phyloP scores from a whole-genome alignment of 2,888 invertebrate species.

The Drosophila dives region DNA sequence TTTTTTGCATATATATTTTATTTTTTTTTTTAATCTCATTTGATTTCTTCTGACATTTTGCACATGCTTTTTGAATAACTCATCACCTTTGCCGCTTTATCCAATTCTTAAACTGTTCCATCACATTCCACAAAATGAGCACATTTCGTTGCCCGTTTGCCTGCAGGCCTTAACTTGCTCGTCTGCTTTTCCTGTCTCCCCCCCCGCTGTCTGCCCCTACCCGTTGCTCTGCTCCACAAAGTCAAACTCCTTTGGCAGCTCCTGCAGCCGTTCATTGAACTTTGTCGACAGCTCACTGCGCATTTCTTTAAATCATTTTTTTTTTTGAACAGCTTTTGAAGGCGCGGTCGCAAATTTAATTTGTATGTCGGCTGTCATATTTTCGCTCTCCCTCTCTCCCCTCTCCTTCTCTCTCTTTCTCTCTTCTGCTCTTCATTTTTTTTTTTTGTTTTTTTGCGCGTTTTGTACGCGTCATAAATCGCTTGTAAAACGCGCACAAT shows the following conservation, averaged over 20 bases:
- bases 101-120: slow-evolving; percentile 56
- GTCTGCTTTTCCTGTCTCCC: slow-evolving; percentile 28
- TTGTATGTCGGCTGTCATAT: slow-evolving; percentile 19
- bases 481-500: slow-evolving; percentile 36
- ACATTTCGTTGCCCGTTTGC: slow-evolving; percentile 39
- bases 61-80: slow-evolving; percentile 76
- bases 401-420: not conserved
- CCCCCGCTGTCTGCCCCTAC: not conserved
- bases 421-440: too few species aligned
- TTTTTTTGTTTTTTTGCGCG: not conserved
- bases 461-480: slow-evolving; percentile 17
- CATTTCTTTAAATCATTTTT: slow-evolving; percentile 41
- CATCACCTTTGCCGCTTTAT: slow-evolving; percentile 64
- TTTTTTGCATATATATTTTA: slow-evolving; percentile 7
- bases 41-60: slow-evolving; percentile 75
- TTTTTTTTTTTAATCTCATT: slow-evolving; percentile 64
- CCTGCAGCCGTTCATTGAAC: slow-evolving; percentile 69
- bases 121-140: slow-evolving; percentile 49
- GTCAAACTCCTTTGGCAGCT: slow-evolving; percentile 35
- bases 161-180: slow-evolving; percentile 55
- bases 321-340: slow-evolving; percentile 32
- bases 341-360: slow-evolving; percentile 50
- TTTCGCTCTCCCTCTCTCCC: not conserved
- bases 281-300: slow-evolving; percentile 37
- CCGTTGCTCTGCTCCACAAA: not conserved